Evolutionary conservation across 2,888 invertebrate species (phyloP), one percentile per base, ranked within the genome.

Genomic region (Plagodis pulveraria): DNA sequence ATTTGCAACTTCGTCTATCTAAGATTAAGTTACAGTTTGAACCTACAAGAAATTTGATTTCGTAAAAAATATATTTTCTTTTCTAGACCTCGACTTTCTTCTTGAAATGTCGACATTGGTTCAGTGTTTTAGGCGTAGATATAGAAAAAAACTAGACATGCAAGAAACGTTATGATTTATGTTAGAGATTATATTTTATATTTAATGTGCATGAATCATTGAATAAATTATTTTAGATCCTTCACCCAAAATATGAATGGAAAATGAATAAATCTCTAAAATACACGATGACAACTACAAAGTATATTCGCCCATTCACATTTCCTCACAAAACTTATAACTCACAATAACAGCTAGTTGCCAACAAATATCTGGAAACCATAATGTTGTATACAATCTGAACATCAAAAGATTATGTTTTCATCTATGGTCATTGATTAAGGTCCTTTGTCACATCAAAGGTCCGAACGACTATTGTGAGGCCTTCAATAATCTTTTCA

Each of bases 381-480:
- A 60, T 60, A 52, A 60, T 60, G 56, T 61, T 52, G 36, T 35
- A 52, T 52, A 56, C 60, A 56, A 52, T 56, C 49, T 67, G 61
- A 66, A 86, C 82, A 84, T 87, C 85, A 85, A 87, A 85, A 82
- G 79, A 74, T 71, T 73, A 74, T 73, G 76, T 84, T 83, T 84
- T 80, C 80, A 77, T 78, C 80, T 78, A 83, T 79, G 78, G 69
- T 78, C 83, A 87, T 90, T 91, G 88, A 89, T 88, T 89, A 84
- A 80, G 77, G 76, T 83, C 79, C 78, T 82, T 78, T 87, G 91
- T 91, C 87, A 90, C 90, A 87, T 91, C 91, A 91, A 91, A 91
- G 88, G 65, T 59, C 72, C 77, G 72, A 65, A 71, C 66, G 66
- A 60, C 83, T 65, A 90, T 91, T 91, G 90, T 89, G 63, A 71